Conservation (phyloP, 2,888 invertebrate species). For the Cephus nigrinus region DNA sequence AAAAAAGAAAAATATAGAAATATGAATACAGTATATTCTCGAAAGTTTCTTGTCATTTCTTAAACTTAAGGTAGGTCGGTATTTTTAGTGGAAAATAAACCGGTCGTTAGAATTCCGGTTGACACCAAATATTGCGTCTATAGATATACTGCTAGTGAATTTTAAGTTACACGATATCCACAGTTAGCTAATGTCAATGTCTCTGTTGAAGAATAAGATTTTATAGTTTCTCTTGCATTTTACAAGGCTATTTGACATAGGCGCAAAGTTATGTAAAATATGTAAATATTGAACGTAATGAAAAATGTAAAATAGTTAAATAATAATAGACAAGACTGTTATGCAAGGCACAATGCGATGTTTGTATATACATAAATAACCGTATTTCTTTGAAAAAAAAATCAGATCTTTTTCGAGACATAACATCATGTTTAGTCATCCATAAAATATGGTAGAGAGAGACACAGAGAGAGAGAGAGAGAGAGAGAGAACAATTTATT, state of each 20-base stretch:
- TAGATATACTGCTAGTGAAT: not conserved
- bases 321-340: not conserved
- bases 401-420: too few species aligned
- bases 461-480: too few species aligned
- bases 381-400: too few species aligned
- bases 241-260: too few species aligned
- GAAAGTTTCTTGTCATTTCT: not conserved
- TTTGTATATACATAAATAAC: too few species aligned
- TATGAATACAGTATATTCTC: constrained; percentile 3
- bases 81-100: not conserved
- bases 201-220: not conserved
- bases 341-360: too few species aligned
- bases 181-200: not conserved
- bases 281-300: not conserved
- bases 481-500: too few species aligned
- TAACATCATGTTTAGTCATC: too few species aligned
- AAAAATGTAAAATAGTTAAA: not conserved
- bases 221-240: not conserved
- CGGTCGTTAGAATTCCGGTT: not conserved
- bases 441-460: too few species aligned
- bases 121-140: not conserved
- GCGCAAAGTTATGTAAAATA: too few species aligned
- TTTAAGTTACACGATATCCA: not conserved
- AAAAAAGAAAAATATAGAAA: not conserved
- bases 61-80: not conserved